Conservation (phyloP, 1,140 invertebrate species). For the Cataglyphis hispanica region DNA sequence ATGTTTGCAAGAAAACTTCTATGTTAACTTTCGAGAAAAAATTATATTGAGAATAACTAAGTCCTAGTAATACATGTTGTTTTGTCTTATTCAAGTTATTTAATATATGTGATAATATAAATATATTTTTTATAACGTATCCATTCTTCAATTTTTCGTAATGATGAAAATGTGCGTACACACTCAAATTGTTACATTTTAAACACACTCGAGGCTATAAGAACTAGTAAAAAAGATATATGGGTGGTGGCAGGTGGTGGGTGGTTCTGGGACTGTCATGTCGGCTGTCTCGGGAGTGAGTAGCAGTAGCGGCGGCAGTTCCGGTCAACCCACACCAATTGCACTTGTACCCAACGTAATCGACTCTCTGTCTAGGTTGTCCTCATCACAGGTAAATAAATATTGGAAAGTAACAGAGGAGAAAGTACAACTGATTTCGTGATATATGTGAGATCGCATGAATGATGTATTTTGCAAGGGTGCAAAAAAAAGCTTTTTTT, state of each 20-base stretch:
- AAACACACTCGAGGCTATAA: conserved; percentile 61
- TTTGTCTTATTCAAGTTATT: background rate
- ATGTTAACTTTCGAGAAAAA: conserved; percentile 1
- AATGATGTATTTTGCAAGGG: conserved; percentile 65
- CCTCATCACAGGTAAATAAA: conserved; percentile 83
- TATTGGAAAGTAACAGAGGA: conserved; percentile 71
- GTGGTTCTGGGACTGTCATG: conserved; percentile 85
- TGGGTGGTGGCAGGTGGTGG: conserved; percentile 86
- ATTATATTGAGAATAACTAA: background rate
- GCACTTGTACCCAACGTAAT: conserved; percentile 87
- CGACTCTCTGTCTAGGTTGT: conserved; percentile 84
- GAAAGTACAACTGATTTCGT: conserved; percentile 64
- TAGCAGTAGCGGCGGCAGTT: conserved; percentile 85
- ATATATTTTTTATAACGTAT: background rate
- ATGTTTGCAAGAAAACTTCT: background rate
- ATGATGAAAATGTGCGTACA: background rate
- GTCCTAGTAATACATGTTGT: background rate
- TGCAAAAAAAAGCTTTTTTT: conserved; percentile 61
- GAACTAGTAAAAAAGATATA: conserved; percentile 78
- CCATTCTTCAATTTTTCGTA: background rate
- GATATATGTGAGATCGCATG: conserved; percentile 71
- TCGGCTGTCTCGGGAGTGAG: conserved; percentile 84
- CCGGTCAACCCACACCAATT: conserved; percentile 85
- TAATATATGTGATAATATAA: background rate
- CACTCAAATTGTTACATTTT: conserved; percentile 38